These are phyloP conservation scores for Pimpla rufipes DNA, from an alignment of 2,888 invertebrate genomes.

Conservation along the genomic window DNA sequence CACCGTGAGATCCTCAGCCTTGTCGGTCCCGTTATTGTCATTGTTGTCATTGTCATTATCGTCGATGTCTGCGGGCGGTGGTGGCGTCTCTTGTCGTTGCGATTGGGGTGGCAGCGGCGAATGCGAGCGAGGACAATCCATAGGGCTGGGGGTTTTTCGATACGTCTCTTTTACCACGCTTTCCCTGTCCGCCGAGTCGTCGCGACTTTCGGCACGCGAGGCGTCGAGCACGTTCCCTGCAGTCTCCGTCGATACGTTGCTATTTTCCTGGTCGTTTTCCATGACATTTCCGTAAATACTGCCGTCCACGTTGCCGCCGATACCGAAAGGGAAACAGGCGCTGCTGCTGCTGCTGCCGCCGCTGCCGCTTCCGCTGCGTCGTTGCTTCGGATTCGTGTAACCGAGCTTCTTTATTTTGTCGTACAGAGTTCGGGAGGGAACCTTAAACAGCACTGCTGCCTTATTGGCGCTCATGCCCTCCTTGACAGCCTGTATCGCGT, in stretches of 20 bases:
- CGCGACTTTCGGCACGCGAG: constrained; percentile 89
- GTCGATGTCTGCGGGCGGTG: constrained; percentile 72
- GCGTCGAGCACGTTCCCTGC: constrained; percentile 88
- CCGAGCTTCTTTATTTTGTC: constrained; percentile 97
- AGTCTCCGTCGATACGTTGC: constrained; percentile 78
- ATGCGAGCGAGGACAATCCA: constrained; percentile 84
- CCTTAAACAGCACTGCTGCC: constrained; percentile 94
- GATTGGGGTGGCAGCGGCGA: constrained; percentile 85
- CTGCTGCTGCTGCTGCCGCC: constrained; percentile 69
- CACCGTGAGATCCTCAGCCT: constrained; percentile 93
- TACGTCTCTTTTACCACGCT: constrained; percentile 85
- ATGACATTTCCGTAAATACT: constrained; percentile 86
- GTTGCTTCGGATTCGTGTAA: constrained; percentile 93
- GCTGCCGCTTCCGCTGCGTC: constrained; percentile 81
- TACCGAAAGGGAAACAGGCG: constrained; percentile 90
- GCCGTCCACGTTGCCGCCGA: constrained; percentile 85
- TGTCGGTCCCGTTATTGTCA: background rate
- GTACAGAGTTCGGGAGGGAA: constrained; percentile 95
- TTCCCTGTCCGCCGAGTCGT: constrained; percentile 87
- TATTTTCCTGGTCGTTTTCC: constrained; percentile 79
- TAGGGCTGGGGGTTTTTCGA: constrained; percentile 88
- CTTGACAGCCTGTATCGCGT: constrained; percentile 94
- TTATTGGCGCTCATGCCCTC: constrained; percentile 96
- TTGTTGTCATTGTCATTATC: background rate
- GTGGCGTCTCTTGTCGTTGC: constrained; percentile 80